Evolutionary conservation across 2,888 invertebrate genomes (phyloP).

Genomic region (Epistrophe eligans): DNA sequence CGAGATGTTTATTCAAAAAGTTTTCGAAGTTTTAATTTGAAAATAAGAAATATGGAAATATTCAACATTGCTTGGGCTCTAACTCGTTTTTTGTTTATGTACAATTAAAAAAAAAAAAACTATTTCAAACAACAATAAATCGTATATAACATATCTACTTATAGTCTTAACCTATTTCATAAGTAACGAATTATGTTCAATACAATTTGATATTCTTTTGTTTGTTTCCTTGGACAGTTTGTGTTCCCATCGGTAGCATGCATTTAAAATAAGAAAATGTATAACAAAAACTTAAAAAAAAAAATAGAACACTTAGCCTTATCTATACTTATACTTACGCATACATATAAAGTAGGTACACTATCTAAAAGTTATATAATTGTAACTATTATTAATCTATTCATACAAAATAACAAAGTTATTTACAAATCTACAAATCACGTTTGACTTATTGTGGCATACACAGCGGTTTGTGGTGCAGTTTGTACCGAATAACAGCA

Average conservation of each 20-base stretch:
- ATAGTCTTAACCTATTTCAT: constrained; percentile 52
- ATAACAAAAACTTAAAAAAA: neutral
- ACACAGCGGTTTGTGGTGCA: constrained; percentile 59
- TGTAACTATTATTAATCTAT: neutral
- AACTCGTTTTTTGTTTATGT: neutral
- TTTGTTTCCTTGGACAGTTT: constrained; percentile 60
- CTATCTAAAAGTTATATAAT: neutral
- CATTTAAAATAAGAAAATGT: constrained; percentile 9
- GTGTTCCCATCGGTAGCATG: constrained; percentile 60
- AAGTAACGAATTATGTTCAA: constrained; percentile 47
- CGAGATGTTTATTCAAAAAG: too few relatives aligned
- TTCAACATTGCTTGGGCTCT: neutral
- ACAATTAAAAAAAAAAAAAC: neutral
- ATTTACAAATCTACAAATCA: constrained; percentile 73
- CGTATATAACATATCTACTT: neutral
- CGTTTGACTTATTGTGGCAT: constrained; percentile 64
- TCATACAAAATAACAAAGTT: constrained; percentile 43
- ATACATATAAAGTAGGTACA: neutral
- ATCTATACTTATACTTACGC: neutral
- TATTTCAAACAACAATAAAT: constrained; percentile 23
- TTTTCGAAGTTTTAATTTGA: too few relatives aligned
- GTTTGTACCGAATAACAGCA: constrained; percentile 64
- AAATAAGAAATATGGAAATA: neutral
- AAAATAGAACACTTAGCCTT: constrained; percentile 22
- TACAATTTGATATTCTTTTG: constrained; percentile 40